These are phyloP conservation scores for Regulus satrapa DNA, from an alignment of 2,113 vertebrate genomes.

Conservation along the genomic window DNA sequence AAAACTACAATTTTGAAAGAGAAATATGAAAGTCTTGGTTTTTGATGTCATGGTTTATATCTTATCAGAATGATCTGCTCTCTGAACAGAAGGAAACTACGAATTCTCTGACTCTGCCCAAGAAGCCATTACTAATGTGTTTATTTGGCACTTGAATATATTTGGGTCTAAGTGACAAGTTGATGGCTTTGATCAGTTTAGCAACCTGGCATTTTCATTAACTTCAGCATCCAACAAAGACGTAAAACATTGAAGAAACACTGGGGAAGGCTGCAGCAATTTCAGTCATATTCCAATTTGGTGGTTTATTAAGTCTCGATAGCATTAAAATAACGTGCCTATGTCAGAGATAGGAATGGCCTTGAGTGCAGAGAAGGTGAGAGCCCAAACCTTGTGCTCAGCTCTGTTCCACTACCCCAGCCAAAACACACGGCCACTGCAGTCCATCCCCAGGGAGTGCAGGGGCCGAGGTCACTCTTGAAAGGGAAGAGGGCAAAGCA, in stretches of 20 bases:
- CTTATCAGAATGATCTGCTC: background rate
- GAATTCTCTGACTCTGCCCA: background rate
- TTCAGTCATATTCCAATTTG: background rate
- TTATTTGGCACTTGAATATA: background rate
- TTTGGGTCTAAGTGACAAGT: background rate
- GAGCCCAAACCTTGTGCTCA: background rate
- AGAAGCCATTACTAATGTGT: background rate
- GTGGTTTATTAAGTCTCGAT: background rate
- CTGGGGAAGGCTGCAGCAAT: background rate
- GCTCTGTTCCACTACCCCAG: background rate
- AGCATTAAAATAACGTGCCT: background rate
- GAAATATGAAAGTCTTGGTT: background rate
- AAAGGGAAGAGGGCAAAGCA: background rate
- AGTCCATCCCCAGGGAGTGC: fast-evolving
- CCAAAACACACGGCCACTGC: background rate
- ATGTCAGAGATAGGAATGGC: background rate
- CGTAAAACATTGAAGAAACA: fast-evolving
- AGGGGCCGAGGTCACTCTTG: background rate
- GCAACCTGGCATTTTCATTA: background rate
- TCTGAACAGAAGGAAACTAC: background rate
- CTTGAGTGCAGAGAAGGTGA: background rate
- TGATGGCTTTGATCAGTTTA: background rate
- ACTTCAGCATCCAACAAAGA: background rate
- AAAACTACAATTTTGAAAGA: background rate
- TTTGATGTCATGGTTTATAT: background rate